Conservation (phyloP, 2,113 vertebrate genomes). For the Anolis sagrei region DNA sequence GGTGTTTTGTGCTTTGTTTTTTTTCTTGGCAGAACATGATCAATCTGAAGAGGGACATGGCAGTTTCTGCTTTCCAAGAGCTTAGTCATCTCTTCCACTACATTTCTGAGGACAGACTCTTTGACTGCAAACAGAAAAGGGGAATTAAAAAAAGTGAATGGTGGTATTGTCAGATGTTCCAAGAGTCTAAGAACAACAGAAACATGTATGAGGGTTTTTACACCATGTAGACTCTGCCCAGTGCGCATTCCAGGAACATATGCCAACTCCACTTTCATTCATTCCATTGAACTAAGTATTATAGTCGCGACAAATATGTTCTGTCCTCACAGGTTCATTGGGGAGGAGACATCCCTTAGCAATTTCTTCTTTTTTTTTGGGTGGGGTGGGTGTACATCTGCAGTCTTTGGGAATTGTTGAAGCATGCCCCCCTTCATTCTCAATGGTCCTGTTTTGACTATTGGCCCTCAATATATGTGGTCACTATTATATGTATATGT, state of each 20-base stretch:
- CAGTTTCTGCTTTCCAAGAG: slow-evolving; percentile 12
- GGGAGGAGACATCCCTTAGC: background rate
- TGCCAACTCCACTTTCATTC: no score
- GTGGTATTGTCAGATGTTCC: background rate
- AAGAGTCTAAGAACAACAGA: background rate
- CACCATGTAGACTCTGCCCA: background rate
- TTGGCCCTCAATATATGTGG: no score
- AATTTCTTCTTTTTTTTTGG: no score
- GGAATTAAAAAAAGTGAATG: slow-evolving; percentile 10
- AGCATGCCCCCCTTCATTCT: no score
- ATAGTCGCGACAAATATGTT: no score
- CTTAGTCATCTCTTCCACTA: slow-evolving; percentile 1
- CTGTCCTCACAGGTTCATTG: background rate
- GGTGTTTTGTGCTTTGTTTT: background rate
- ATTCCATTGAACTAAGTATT: no score
- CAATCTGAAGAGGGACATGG: background rate
- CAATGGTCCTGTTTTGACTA: no score
- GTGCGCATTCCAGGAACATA: background rate
- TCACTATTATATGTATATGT: no score
- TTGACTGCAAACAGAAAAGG: background rate
- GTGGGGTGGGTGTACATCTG: no score
- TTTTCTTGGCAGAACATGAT: background rate
- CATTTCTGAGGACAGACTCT: background rate
- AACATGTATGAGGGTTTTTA: background rate
- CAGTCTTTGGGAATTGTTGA: no score